These are phyloP conservation scores for Uria lomvia DNA, from an alignment of 2,113 vertebrate species.

Conservation along the genomic window DNA sequence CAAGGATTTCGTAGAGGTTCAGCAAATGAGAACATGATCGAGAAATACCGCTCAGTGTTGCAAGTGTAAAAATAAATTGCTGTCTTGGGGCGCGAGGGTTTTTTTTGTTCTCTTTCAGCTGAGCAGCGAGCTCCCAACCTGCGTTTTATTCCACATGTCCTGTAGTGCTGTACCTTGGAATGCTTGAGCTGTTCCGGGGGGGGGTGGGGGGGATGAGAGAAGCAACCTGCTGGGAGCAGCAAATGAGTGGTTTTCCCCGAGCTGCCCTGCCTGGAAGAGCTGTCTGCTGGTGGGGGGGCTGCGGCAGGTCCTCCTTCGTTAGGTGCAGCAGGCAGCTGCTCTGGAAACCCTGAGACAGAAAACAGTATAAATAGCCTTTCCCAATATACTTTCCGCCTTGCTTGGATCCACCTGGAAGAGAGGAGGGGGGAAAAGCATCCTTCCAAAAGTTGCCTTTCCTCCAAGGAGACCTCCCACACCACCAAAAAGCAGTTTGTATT, in stretches of 20 bases:
- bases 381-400: not conserved
- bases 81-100: not conserved
- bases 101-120: not conserved
- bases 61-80: not conserved
- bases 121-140: not conserved
- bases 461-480: not conserved
- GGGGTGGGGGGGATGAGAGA: not conserved
- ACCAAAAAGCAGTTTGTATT: not conserved
- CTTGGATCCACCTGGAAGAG: not conserved
- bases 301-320: not conserved
- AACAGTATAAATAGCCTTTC: not conserved
- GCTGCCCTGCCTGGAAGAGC: not conserved
- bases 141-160: not conserved
- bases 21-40: not conserved
- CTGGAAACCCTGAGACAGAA: not conserved
- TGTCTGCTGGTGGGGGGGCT: not conserved
- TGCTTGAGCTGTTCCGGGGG: not conserved
- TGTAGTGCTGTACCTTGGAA: not conserved
- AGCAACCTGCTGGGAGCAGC: not conserved
- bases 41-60: not conserved
- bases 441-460: not conserved
- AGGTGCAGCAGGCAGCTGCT: not conserved
- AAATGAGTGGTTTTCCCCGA: rapidly evolving
- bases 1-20: not conserved
- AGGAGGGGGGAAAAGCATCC: not conserved